These are phyloP conservation scores for Agriopis marginaria DNA, from an alignment of 2,888 invertebrate species.

Conservation along the genomic window DNA sequence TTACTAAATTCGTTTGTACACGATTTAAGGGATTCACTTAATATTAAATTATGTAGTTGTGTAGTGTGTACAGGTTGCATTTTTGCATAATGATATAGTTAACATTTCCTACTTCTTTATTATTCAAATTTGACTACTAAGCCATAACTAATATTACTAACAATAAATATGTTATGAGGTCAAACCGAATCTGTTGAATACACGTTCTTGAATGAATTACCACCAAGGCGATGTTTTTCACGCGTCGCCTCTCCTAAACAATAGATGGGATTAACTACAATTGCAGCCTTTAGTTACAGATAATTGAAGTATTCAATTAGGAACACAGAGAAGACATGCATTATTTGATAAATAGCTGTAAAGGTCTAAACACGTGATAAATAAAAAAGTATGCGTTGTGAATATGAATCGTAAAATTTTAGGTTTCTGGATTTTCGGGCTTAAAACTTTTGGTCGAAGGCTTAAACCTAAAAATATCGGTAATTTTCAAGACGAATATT, in stretches of 20 bases:
- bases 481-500: too few species aligned
- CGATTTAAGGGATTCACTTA: not conserved
- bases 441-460: too few species aligned
- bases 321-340: slow-evolving; percentile 6
- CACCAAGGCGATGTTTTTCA: slow-evolving; percentile 43
- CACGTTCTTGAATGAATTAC: slow-evolving; percentile 43
- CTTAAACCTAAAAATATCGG: too few species aligned
- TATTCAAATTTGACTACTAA: slow-evolving; percentile 1
- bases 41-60: too few species aligned
- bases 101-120: slow-evolving; percentile 20
- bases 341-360: slow-evolving; percentile 18
- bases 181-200: slow-evolving; percentile 35
- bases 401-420: too few species aligned
- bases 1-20: too few species aligned
- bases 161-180: slow-evolving; percentile 33
- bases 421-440: too few species aligned
- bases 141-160: slow-evolving; percentile 7
- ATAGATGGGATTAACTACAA: slow-evolving; percentile 41
- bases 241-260: slow-evolving; percentile 50
- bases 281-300: slow-evolving; percentile 34
- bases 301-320: slow-evolving; percentile 42
- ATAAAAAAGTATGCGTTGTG: not conserved
- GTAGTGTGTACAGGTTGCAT: not conserved
- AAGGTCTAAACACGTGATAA: slow-evolving; percentile 13
- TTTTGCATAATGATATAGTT: not conserved